These are phyloP conservation scores for Lampris megalopsis DNA, from an alignment of 2,113 vertebrate species.

Conservation along the genomic window DNA sequence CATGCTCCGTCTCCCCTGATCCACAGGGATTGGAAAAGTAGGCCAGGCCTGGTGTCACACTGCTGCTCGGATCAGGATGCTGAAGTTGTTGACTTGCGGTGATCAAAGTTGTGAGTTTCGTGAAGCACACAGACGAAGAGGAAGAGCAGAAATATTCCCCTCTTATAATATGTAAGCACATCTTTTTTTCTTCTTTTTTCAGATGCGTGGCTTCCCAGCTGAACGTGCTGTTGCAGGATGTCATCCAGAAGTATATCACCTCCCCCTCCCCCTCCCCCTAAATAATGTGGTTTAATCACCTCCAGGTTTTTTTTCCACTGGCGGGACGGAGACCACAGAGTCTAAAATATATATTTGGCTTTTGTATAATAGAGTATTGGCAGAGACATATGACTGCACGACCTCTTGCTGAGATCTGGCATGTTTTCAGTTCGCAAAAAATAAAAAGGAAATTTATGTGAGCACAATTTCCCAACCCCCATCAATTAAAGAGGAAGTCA, in stretches of 20 bases:
- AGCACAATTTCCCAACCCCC: too few species aligned
- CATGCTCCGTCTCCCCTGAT: conserved; percentile 51
- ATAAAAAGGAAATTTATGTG: too few species aligned
- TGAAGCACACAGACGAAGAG: conserved; percentile 23
- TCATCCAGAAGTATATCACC: conserved; percentile 16
- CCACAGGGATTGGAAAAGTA: conserved; percentile 69
- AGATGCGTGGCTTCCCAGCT: conserved; percentile 47
- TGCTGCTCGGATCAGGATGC: conserved; percentile 68
- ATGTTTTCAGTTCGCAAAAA: too few species aligned
- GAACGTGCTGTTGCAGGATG: conserved; percentile 37
- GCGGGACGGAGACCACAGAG: not conserved
- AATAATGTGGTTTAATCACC: conserved; percentile 7
- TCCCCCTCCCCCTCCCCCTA: conserved; percentile 11
- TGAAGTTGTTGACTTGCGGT: conserved; percentile 58
- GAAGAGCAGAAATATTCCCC: conserved; percentile 45
- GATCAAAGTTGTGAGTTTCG: conserved; percentile 66
- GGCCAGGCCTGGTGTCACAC: conserved; percentile 69
- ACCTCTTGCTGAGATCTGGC: too few species aligned
- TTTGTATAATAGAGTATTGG: too few species aligned
- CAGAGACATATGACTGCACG: too few species aligned
- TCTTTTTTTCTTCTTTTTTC: conserved; percentile 32
- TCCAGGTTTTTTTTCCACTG: not conserved
- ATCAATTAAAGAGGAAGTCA: too few species aligned
- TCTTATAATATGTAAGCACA: conserved; percentile 26
- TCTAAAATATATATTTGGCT: too few species aligned